Base-by-base conservation (phyloP, 2,113 vertebrate species). In the Prietella phreatophila region DNA sequence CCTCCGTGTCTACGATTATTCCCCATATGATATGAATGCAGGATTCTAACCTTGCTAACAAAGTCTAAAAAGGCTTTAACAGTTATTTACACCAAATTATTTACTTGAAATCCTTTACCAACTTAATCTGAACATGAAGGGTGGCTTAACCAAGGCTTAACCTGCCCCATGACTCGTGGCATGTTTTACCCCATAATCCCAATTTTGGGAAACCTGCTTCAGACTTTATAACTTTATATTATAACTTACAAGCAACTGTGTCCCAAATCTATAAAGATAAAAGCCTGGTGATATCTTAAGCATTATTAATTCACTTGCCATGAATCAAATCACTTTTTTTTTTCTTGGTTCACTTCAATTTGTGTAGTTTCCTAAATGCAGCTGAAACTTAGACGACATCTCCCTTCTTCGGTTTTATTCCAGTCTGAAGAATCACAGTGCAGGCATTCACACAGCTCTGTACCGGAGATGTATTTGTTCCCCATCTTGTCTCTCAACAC, bases 401-500 rank as follows among this genome's bases (percentile, higher is more conserved):
- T n/a, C 53, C 20, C 33, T 61, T 17, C 6, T 63, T 61, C 27
- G 42, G 36, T 47, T 79, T 30, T 3, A 20, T 36, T 25, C 39
- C 25, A 78, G 19, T 58, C 22, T 25, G 25, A 39, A 8, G 53
- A 10, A 55, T 22, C 42, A 8, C 55, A n/a, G 39, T 6, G 10
- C 5, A 19, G 27, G 56, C 5, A 56, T 39, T 81, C 50, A 58
- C 22, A 36, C 50, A 55, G 85, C 85, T 86, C 81, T n/a, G 58
- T 73, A 17, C 22, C 47, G 55, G 53, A n/a, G 42, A 14, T 73
- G 75, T 85, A 56, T 87, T 71, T 83, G 69, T 69, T 56, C 60
- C 36, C 53, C 60, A 61, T 14, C 73, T 79, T 20, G 86, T 39
- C 79, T 90, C 78, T 86, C 87, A 83, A 73, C 81, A 76, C 60